Base-by-base conservation (phyloP, 2,797 vertebrate genomes). In the Telmatherina bonti region DNA sequence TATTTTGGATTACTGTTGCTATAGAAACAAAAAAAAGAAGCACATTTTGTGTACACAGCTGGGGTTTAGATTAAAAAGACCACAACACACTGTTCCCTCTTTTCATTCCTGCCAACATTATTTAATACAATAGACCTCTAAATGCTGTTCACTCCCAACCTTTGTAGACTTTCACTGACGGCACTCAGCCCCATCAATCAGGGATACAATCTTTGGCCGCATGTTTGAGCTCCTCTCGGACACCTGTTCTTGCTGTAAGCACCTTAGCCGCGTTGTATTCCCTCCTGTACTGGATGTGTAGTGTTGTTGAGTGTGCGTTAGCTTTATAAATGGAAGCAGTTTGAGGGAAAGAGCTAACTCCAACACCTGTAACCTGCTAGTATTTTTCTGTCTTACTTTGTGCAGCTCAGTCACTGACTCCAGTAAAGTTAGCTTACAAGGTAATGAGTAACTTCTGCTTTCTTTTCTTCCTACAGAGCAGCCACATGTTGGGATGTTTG, bases 191-290 rank as follows among this genome's bases (percentile, higher is more conserved):
- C 15, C 4, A 8, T 36, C 16, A 24, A 43, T 8, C 45, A 33
- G 30, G n/a, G 38, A 8, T 3, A 1, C 2, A 26, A 49, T 35
- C 35, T 57, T 47, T 66, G 36, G 41, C 26, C 8, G n/a, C 35
- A 36, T 26, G 31, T 30, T 67, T 33, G 52, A 63, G 56, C 64
- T 60, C 20, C 33, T 30, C 16, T 43, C 52, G 22, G 38, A 29
- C 26, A 31, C 52, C 36, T 45, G 36, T 43, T 24, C 26, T 31
- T 5, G 20, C 41, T 71, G 27, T 70, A 80, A 81, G 57, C 84
- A 79, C 71, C 61, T 72, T 74, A 83, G 55, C 24, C 7, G 33
- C n/a, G 71, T 74, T 79, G 66, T 60, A 70, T 73, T 45, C 1
- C 70, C 73, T 65, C 64, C 22, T n/a, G 53, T 16, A 38, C 60